Evolutionary conservation across 1,140 invertebrate species (phyloP), one percentile per base, ranked within the genome.

Genomic region (Ylistrum balloti): DNA sequence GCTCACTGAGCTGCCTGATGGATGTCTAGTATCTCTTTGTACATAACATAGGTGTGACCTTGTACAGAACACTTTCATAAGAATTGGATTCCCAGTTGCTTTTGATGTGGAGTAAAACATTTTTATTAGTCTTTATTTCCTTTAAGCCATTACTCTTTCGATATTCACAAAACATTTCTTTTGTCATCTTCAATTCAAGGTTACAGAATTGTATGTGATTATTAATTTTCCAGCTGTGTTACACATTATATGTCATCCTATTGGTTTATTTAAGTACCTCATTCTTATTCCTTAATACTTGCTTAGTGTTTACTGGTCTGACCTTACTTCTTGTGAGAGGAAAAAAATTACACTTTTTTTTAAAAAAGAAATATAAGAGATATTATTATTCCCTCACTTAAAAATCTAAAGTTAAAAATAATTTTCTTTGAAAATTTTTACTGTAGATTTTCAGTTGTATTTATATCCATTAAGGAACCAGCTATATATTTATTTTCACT

Each of bases 11-110:
- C 56, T 28, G 56, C 56, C 56, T 28, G 11, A 74, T n/a, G 17
- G 56, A n/a, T 74, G 56, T 74, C 56, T 74, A 74, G 56, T 74
- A 74, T 74, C 13, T 74, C 56, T 74, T 74, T 74, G 56, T 74
- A 74, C 56, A 74, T 74, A 74, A 74, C 22, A 74, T 74, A 74
- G 56, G 56, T 74, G 56, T 74, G 56, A n/a, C 17, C 56, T 74
- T 74, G 56, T 74, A 74, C 56, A 74, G 22, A 74, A 74, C 56
- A 74, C 56, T 45, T 45, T 17, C 41, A n/a, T 74, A n/a, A 28
- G 56, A 74, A n/a, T 74, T 74, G 56, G 56, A 74, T 74, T 74
- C 56, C 45, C 56, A 28, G 56, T 74, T 74, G 56, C 56, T 74
- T 74, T 74, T 28, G 22, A 74, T 74, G n/a, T 74, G 56, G 56